Evolutionary conservation across 2,797 vertebrate genomes (phyloP).

Genomic region (Liparis tanakae): DNA sequence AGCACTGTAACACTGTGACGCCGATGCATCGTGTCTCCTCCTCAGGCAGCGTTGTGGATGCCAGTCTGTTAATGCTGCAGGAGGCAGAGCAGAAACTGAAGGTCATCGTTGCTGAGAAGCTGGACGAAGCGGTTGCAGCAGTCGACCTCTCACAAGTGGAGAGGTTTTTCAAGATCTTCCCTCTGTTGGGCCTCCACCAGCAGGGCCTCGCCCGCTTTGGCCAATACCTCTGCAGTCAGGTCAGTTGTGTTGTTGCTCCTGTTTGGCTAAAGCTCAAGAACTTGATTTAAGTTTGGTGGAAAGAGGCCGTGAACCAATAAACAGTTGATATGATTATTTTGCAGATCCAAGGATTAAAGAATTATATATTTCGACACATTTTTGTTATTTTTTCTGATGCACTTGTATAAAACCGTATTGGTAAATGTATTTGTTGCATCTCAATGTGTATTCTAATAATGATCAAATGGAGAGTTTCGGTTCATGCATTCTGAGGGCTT

Average conservation of each 20-base stretch:
- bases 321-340: not conserved
- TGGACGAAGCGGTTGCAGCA: slow-evolving; percentile 89
- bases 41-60: slow-evolving; percentile 92
- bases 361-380: not conserved
- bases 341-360: not conserved
- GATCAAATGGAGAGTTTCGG: not conserved
- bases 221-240: slow-evolving; percentile 96
- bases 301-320: not conserved
- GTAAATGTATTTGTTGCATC: not conserved
- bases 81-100: slow-evolving; percentile 96
- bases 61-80: slow-evolving; percentile 92
- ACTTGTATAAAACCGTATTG: not conserved
- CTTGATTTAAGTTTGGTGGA: not conserved
- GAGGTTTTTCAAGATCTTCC: slow-evolving; percentile 98
- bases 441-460: not conserved
- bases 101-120: slow-evolving; percentile 90
- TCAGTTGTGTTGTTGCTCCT: slow-evolving; percentile 61
- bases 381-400: not conserved
- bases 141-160: slow-evolving; percentile 95
- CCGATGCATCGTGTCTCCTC: not conserved
- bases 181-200: slow-evolving; percentile 93
- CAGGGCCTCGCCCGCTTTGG: slow-evolving; percentile 96
- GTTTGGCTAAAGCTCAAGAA: not conserved
- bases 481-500: not conserved
- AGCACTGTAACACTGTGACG: not conserved